A percentile compares a stretch with the other conserved stretches of the same genome.
phyloP scores from a whole-genome alignment of 2,888 invertebrate genomes.

The Lissonota sp. region DNA sequence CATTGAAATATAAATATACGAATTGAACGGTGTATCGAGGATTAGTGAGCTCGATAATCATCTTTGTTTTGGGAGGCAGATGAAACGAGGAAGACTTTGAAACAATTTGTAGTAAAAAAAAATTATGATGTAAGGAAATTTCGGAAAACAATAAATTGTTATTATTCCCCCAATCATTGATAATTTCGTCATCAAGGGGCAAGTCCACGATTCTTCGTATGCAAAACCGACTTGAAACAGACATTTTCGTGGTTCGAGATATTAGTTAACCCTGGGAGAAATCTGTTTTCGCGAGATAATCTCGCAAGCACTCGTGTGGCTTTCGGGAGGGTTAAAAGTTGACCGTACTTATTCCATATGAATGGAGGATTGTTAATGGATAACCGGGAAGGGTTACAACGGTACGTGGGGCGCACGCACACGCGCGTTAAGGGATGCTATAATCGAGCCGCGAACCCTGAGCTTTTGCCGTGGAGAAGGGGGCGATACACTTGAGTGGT shows the following conservation, averaged over 20 bases:
- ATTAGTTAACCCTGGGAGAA: not conserved
- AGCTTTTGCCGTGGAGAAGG: slow-evolving; percentile 46
- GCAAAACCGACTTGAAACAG: too few relatives aligned
- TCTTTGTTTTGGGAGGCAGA: too few relatives aligned
- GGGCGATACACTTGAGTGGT: slow-evolving; percentile 79
- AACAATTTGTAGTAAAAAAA: too few relatives aligned
- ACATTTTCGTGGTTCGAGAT: not conserved
- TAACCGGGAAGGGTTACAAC: slow-evolving; percentile 77
- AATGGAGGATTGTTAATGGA: slow-evolving; percentile 77
- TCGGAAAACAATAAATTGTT: too few relatives aligned
- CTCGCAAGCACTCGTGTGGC: not conserved
- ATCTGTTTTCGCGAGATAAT: slow-evolving; percentile 34
- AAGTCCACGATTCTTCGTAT: too few relatives aligned
- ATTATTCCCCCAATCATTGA: not conserved
- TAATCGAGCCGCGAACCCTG: slow-evolving; percentile 40
- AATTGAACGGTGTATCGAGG: too few relatives aligned
- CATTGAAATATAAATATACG: not conserved
- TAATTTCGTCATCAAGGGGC: not conserved
- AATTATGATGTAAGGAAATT: too few relatives aligned
- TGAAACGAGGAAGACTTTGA: too few relatives aligned
- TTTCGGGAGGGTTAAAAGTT: slow-evolving; percentile 22
- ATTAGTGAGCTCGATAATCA: too few relatives aligned
- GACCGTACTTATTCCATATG: slow-evolving; percentile 66
- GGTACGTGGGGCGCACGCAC: slow-evolving; percentile 13
- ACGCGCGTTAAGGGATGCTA: slow-evolving; percentile 36